Conservation (phyloP, 37 sponge, comb jelly and placozoan genomes). For the Dysidea cf. avara region DNA sequence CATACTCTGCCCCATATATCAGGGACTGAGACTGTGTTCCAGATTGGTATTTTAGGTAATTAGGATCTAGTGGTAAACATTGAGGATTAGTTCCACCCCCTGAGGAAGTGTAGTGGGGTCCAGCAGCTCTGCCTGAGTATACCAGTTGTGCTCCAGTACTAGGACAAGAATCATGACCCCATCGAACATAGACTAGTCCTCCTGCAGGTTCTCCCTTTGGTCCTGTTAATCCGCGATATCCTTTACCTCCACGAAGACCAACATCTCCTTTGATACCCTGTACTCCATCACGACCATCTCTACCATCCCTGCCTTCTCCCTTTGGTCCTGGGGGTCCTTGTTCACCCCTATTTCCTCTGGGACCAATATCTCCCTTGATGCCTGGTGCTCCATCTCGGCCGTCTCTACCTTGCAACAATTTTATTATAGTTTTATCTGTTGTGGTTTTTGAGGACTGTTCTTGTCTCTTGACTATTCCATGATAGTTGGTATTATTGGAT, state of each 20-base stretch:
- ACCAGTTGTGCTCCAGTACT: constrained; percentile 14
- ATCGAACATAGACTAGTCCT: too few relatives aligned
- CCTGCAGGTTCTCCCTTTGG: too few relatives aligned
- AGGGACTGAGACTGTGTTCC: constrained; percentile 7
- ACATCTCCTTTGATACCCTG: too few relatives aligned
- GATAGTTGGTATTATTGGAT: too few relatives aligned
- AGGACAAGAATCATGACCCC: too few relatives aligned
- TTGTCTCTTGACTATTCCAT: too few relatives aligned
- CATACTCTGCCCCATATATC: constrained; percentile 24
- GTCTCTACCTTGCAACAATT: too few relatives aligned
- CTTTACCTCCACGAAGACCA: constrained; percentile 30
- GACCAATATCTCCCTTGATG: neutral
- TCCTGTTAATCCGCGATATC: constrained; percentile 7
- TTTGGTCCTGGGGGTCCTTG: constrained; percentile 25
- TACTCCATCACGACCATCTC: too few relatives aligned
- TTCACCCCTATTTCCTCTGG: neutral
- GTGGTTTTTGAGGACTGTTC: too few relatives aligned
- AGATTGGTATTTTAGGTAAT: neutral
- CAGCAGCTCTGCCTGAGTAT: constrained; percentile 31
- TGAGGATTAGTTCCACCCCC: constrained; percentile 31
- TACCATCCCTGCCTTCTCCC: too few relatives aligned
- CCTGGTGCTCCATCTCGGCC: neutral
- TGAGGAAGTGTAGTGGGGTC: neutral
- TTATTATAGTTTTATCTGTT: too few relatives aligned
- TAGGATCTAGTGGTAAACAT: constrained; percentile 20